Conservation (phyloP, 2,888 invertebrate genomes). For the Sinelater perroti region DNA sequence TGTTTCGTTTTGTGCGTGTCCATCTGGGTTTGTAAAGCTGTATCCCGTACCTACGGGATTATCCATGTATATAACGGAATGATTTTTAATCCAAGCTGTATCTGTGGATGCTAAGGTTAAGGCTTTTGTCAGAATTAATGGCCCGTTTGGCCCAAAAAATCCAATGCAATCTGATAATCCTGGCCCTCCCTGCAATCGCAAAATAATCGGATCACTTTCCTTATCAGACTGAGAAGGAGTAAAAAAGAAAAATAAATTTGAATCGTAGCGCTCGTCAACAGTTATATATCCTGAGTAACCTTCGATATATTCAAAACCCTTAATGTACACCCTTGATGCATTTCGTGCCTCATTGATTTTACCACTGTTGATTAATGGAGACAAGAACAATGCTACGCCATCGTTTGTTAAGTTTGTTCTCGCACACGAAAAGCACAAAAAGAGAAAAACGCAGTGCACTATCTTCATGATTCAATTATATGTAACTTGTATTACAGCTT, state of each 20-base stretch:
- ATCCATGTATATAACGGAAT: slow-evolving; percentile 88
- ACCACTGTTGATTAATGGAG: slow-evolving; percentile 76
- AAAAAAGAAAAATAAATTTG: slow-evolving; percentile 93
- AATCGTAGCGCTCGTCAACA: slow-evolving; percentile 78
- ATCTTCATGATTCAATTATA: too few relatives aligned
- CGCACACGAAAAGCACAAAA: too few relatives aligned
- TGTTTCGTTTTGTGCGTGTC: slow-evolving; percentile 81
- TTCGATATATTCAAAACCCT: slow-evolving; percentile 66
- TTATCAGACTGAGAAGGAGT: slow-evolving; percentile 73
- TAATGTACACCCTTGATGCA: slow-evolving; percentile 65
- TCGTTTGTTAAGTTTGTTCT: too few relatives aligned
- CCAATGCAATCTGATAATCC: slow-evolving; percentile 83
- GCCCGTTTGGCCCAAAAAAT: slow-evolving; percentile 86
- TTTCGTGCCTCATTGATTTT: slow-evolving; percentile 70
- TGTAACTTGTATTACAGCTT: too few relatives aligned
- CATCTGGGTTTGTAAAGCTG: slow-evolving; percentile 84
- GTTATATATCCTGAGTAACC: slow-evolving; percentile 87
- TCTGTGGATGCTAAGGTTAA: slow-evolving; percentile 66
- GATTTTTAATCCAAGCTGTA: slow-evolving; percentile 81
- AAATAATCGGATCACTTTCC: slow-evolving; percentile 73
- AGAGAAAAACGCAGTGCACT: too few relatives aligned
- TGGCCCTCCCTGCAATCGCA: slow-evolving; percentile 90
- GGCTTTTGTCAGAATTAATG: slow-evolving; percentile 66
- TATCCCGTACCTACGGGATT: slow-evolving; percentile 94
- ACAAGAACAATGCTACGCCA: slow-evolving; percentile 81